phyloP scores from a whole-genome alignment of 2,113 vertebrate genomes.

The Dolichallabes microphthalmus region DNA sequence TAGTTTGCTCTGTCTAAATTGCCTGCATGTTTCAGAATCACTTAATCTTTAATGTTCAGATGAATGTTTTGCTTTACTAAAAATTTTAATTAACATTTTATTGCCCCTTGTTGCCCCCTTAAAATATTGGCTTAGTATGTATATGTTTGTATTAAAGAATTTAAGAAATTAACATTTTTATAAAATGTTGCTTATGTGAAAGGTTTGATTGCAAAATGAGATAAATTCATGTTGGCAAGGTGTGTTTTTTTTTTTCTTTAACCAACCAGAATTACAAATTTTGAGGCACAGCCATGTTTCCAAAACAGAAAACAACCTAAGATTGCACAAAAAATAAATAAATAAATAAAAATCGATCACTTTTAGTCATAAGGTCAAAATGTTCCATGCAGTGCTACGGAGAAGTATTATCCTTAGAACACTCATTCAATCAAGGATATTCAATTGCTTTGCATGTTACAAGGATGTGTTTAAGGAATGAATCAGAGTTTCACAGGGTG shows the following conservation, averaged over 20 bases:
- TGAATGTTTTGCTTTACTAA: not conserved
- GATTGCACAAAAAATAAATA: no score
- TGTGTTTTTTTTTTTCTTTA: no score
- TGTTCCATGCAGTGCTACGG: not conserved
- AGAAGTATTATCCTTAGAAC: not conserved
- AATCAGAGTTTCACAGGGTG: slow-evolving; percentile 39
- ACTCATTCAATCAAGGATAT: slow-evolving; percentile 36
- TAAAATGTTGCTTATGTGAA: no score
- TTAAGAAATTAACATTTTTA: no score
- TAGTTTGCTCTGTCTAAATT: not conserved
- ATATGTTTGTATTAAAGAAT: no score
- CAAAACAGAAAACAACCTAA: not conserved
- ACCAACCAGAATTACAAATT: no score
- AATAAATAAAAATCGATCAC: not conserved
- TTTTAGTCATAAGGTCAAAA: slow-evolving; percentile 10
- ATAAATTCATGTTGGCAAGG: no score
- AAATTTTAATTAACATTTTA: not conserved
- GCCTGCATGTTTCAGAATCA: not conserved
- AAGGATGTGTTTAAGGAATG: slow-evolving; percentile 44
- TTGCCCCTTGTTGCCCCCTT: not conserved
- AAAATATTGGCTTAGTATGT: not conserved
- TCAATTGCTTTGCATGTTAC: slow-evolving; percentile 30
- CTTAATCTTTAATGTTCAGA: not conserved
- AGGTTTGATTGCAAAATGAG: no score
- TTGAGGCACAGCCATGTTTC: no score